Evolutionary conservation across 1,140 invertebrate species (phyloP).

Genomic region (Colletes gigas): DNA sequence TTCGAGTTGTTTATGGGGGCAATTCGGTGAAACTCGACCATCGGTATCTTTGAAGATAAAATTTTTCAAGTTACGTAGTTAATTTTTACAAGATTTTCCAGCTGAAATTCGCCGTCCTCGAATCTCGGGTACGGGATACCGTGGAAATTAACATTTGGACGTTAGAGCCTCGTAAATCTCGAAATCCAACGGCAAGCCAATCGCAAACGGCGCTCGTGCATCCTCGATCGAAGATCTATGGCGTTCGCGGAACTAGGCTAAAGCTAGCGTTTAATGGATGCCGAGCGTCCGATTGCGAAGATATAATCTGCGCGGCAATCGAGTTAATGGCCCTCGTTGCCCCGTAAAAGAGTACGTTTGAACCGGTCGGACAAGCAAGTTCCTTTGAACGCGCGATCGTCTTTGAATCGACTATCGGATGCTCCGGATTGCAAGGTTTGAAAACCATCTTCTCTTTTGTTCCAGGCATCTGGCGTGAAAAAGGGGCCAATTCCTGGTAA

Average conservation of each 20-base stretch:
- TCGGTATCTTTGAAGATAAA: too few relatives aligned
- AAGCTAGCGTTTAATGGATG: slow-evolving; percentile 17
- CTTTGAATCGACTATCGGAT: neutral
- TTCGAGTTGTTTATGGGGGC: too few relatives aligned
- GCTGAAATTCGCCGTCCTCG: neutral
- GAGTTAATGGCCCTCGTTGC: slow-evolving; percentile 11
- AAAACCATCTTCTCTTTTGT: slow-evolving; percentile 17
- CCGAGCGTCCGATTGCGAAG: neutral
- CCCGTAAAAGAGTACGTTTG: slow-evolving; percentile 3
- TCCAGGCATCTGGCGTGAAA: slow-evolving; percentile 34
- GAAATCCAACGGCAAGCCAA: neutral
- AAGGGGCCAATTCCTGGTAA: neutral
- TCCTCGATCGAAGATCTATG: slow-evolving; percentile 20
- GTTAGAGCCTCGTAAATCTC: neutral
- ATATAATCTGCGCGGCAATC: neutral
- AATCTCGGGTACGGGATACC: neutral
- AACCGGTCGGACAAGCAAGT: too few relatives aligned
- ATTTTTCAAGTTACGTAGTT: too few relatives aligned
- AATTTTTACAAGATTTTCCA: too few relatives aligned
- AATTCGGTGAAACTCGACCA: too few relatives aligned
- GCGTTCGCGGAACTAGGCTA: slow-evolving; percentile 6
- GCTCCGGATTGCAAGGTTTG: neutral
- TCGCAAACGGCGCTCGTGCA: neutral
- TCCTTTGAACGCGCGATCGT: neutral
- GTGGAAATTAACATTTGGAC: neutral